phyloP scores from a whole-genome alignment of 2,797 vertebrate genomes.

The Chaunax sp. region DNA sequence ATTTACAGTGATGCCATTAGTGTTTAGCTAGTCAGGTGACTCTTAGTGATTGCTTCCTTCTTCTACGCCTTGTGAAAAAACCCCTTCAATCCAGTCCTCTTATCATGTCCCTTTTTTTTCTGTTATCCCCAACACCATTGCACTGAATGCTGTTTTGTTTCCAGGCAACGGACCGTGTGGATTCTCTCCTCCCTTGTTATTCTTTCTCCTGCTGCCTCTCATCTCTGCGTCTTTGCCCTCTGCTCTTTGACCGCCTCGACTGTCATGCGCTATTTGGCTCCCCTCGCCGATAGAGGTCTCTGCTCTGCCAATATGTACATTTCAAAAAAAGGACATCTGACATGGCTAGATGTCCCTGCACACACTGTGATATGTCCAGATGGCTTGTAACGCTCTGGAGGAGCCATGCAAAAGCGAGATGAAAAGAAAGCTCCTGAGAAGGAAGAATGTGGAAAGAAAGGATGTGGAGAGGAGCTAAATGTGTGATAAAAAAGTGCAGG shows the following conservation, averaged over 20 bases:
- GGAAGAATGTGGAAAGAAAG: background rate
- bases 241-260: constrained; percentile 51
- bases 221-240: constrained; percentile 44
- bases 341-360: constrained; percentile 4
- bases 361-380: constrained; percentile 42
- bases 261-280: constrained; percentile 10
- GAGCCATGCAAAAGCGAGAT: constrained; percentile 23
- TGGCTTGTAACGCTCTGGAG: constrained; percentile 36
- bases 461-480: constrained; percentile 17
- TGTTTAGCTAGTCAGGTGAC: background rate
- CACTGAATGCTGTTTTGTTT: constrained; percentile 69
- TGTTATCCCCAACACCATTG: constrained; percentile 39
- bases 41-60: too few relatives aligned
- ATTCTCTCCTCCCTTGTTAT: constrained; percentile 55
- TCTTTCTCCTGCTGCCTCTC: constrained; percentile 21
- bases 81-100: constrained; percentile 36
- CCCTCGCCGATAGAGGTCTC: constrained; percentile 38
- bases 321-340: constrained; percentile 9
- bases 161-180: constrained; percentile 74
- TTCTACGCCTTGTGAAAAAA: constrained; percentile 10
- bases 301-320: constrained; percentile 18
- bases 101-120: constrained; percentile 36
- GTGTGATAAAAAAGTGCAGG: too few relatives aligned
- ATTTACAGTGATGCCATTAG: too few relatives aligned
- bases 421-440: constrained; percentile 15